Evolutionary conservation across 2,797 vertebrate species (phyloP).

Genomic region (Ataeniobius toweri): DNA sequence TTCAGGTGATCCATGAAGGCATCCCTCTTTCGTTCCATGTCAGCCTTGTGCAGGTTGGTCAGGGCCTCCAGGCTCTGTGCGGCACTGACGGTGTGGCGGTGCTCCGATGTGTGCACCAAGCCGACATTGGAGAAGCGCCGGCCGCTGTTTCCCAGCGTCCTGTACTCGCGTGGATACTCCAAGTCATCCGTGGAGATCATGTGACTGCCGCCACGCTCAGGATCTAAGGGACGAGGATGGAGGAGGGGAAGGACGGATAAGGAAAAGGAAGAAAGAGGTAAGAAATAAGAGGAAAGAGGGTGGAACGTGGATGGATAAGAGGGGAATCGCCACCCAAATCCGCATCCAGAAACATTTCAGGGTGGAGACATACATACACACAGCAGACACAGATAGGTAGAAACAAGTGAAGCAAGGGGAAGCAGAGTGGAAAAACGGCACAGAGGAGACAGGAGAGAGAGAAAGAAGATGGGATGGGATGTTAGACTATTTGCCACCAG

Average conservation of each 20-base stretch:
- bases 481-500: conserved; percentile 77
- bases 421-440: conserved; percentile 49
- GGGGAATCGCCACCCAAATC: conserved; percentile 52
- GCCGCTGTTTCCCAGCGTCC: conserved; percentile 91
- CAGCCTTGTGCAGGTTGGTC: conserved; percentile 94
- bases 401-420: conserved; percentile 62
- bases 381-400: conserved; percentile 66
- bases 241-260: conserved; percentile 11
- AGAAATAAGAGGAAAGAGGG: conserved; percentile 22
- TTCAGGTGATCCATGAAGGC: conserved; percentile 99
- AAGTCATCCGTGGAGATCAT: conserved; percentile 98
- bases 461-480: conserved; percentile 64
- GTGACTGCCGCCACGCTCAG: conserved; percentile 91
- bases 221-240: conserved; percentile 79
- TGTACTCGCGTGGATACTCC: conserved; percentile 95
- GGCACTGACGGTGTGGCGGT: conserved; percentile 94
- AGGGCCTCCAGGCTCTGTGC: conserved; percentile 98
- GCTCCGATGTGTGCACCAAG: conserved; percentile 96
- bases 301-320: conserved; percentile 42
- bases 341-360: conserved; percentile 57
- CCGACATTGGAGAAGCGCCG: conserved; percentile 98
- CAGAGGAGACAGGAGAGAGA: conserved; percentile 33
- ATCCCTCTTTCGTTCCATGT: conserved; percentile 95
- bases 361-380: conserved; percentile 48
- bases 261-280: conserved; percentile 9